Evolutionary conservation across 2,113 vertebrate genomes (phyloP).

Genomic region (Eretmodus cyanostictus): DNA sequence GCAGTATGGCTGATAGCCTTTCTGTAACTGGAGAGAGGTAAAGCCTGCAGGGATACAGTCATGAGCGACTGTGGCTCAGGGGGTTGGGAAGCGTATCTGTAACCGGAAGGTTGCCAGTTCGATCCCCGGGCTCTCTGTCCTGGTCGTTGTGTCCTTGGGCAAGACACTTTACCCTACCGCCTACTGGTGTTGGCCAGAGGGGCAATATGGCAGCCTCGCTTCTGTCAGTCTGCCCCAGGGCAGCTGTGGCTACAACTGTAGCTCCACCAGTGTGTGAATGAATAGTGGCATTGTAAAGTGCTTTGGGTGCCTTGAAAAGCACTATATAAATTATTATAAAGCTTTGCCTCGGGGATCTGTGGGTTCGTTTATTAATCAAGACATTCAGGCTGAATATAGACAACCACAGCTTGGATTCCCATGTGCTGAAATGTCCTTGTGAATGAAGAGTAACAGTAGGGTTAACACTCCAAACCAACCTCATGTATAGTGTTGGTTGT

Average conservation of each 20-base stretch:
- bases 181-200: too few relatives aligned
- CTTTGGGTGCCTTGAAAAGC: too few relatives aligned
- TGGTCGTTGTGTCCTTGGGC: too few relatives aligned
- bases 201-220: too few relatives aligned
- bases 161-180: too few relatives aligned
- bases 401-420: not conserved
- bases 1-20: slow-evolving; percentile 21
- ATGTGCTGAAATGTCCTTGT: not conserved
- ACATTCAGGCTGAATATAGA: not conserved
- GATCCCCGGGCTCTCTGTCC: too few relatives aligned
- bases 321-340: not conserved
- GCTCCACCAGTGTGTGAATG: too few relatives aligned
- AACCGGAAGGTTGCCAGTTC: too few relatives aligned
- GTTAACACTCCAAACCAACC: not conserved
- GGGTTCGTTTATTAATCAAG: not conserved
- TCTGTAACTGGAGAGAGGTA: not conserved
- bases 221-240: too few relatives aligned
- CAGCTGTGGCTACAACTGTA: too few relatives aligned
- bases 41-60: not conserved
- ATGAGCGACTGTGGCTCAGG: not conserved
- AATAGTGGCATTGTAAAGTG: too few relatives aligned
- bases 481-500: not conserved
- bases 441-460: not conserved
- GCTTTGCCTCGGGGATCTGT: not conserved
- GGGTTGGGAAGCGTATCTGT: too few relatives aligned